phyloP scores from a whole-genome alignment of 2,797 vertebrate species.

The Molothrus ater region DNA sequence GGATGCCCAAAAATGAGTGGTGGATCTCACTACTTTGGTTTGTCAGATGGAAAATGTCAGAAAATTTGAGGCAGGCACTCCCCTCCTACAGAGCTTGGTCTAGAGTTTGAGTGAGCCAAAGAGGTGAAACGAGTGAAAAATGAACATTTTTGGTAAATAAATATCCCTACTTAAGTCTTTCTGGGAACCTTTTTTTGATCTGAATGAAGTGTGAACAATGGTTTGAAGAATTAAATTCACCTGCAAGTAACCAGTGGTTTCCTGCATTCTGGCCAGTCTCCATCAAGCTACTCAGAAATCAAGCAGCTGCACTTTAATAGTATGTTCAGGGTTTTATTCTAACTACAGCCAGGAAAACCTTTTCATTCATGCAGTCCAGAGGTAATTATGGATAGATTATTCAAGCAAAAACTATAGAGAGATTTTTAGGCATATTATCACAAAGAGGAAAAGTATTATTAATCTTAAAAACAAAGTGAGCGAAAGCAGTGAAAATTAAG shows the following conservation, averaged over 20 bases:
- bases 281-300: not conserved
- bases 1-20: not conserved
- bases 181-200: not conserved
- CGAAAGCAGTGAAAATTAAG: not conserved
- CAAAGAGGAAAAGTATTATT: not conserved
- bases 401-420: not conserved
- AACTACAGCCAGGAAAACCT: not conserved
- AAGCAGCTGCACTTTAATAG: not conserved
- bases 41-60: not conserved
- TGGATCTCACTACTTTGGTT: not conserved
- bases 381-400: not conserved
- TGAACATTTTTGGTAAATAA: not conserved
- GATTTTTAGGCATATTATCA: not conserved
- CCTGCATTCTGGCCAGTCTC: not conserved
- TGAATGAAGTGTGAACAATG: not conserved
- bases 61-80: not conserved
- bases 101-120: not conserved
- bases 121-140: not conserved
- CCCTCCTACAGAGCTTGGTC: not conserved
- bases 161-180: not conserved
- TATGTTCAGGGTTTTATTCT: not conserved
- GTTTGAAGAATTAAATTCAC: not conserved
- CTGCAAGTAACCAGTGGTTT: not conserved
- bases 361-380: not conserved
- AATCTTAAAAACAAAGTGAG: not conserved